These are phyloP conservation scores for Pangasius sanitwongsei DNA, from an alignment of 2,797 vertebrate species.

Conservation along the genomic window DNA sequence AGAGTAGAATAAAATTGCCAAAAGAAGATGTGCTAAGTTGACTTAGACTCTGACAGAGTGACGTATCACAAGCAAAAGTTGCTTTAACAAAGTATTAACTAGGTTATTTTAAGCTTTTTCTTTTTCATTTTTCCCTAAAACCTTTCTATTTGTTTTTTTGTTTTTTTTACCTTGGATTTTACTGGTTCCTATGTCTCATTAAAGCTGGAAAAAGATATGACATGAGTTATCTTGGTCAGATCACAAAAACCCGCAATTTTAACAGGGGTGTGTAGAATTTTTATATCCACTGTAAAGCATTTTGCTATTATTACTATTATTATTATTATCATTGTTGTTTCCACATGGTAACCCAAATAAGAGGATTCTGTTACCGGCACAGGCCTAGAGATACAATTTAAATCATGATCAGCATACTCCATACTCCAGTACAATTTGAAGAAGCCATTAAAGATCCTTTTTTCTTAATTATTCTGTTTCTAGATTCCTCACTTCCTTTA, in stretches of 20 bases:
- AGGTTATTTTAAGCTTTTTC: too few relatives aligned
- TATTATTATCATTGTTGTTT: neutral
- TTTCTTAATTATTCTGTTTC: neutral
- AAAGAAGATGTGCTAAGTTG: neutral
- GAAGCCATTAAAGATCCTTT: neutral
- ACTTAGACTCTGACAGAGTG: too few relatives aligned
- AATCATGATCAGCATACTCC: neutral
- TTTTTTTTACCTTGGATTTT: too few relatives aligned
- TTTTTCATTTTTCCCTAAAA: too few relatives aligned
- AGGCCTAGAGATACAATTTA: neutral
- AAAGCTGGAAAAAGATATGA: neutral
- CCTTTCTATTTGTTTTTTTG: too few relatives aligned
- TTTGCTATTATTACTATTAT: neutral
- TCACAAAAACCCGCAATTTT: neutral
- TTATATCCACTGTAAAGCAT: neutral
- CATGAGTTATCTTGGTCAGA: neutral
- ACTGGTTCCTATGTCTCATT: too few relatives aligned
- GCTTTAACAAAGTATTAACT: too few relatives aligned
- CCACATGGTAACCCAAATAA: neutral
- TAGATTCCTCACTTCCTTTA: neutral
- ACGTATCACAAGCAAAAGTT: too few relatives aligned
- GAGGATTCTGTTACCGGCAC: neutral
- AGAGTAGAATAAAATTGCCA: neutral
- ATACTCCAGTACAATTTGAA: neutral
- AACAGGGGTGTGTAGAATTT: neutral